These are phyloP conservation scores for Bactericera cockerelli DNA, from an alignment of 1,140 invertebrate species.

Conservation along the genomic window DNA sequence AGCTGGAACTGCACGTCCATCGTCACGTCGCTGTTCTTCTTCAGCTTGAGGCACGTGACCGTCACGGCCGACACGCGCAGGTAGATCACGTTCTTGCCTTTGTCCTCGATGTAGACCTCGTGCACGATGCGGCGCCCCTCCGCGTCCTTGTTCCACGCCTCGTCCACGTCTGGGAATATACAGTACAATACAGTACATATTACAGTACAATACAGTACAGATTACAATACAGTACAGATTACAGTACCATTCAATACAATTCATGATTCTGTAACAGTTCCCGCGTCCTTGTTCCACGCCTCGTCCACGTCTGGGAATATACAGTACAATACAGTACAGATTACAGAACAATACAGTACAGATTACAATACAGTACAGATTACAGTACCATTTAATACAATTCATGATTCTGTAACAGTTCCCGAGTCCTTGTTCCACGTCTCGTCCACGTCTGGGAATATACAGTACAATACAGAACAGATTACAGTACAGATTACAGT, in stretches of 20 bases:
- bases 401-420: no score
- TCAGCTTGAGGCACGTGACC: slow-evolving; percentile 44
- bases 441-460: slow-evolving; percentile 1
- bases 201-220: no score
- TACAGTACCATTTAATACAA: no score
- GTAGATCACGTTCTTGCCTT: slow-evolving; percentile 68
- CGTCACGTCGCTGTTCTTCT: slow-evolving; percentile 26
- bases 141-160: slow-evolving; percentile 14
- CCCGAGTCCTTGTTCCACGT: slow-evolving; percentile 16
- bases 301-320: neutral
- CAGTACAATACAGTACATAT: no score
- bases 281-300: slow-evolving; percentile 15
- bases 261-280: no score
- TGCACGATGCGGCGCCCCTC: slow-evolving; percentile 38
- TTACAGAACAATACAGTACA: no score
- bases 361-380: no score
- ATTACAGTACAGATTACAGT: no score
- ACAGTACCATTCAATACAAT: no score
- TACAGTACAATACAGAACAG: no score
- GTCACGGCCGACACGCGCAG: slow-evolving; percentile 48
- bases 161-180: neutral
- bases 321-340: no score
- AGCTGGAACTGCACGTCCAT: slow-evolving; percentile 66
- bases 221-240: no score
- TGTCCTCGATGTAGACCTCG: slow-evolving; percentile 66